A percentile compares a stretch with the other conserved stretches of the same genome.
These are phyloP conservation scores for Sipha flava DNA, from an alignment of 1,140 invertebrate genomes.

Conservation along the genomic window DNA sequence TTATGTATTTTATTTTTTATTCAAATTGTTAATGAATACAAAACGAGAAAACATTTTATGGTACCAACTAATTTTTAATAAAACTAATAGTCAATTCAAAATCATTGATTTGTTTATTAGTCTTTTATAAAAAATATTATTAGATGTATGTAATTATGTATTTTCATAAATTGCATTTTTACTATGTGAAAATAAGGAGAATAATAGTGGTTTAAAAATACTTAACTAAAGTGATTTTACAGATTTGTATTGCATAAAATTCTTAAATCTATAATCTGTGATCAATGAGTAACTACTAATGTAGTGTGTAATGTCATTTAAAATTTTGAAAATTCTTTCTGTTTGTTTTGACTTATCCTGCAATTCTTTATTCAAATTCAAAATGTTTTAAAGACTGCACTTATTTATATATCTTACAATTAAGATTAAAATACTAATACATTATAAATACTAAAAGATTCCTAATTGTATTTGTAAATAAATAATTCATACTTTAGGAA, in stretches of 20 bases:
- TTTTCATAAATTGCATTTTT: neutral
- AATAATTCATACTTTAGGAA: neutral
- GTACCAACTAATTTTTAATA: neutral
- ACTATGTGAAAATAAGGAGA: neutral
- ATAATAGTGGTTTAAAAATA: neutral
- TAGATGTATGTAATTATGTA: neutral
- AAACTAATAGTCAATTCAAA: neutral
- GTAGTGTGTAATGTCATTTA: no score
- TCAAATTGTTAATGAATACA: neutral
- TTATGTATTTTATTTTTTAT: neutral
- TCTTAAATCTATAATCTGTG: neutral
- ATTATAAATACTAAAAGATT: neutral
- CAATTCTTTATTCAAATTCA: neutral
- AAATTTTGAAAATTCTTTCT: neutral
- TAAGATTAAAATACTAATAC: neutral
- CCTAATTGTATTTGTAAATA: conserved; percentile 1
- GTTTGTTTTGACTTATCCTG: neutral
- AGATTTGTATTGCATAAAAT: neutral
- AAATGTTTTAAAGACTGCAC: conserved; percentile 23
- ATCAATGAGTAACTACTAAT: no score
- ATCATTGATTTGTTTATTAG: neutral
- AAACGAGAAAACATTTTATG: neutral
- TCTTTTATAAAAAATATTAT: neutral
- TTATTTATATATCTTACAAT: conserved; percentile 6
- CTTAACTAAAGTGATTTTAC: neutral